Evolutionary conservation across 64 coral and sea anemone species (phyloP).

Genomic region (Stichodactyla helianthus): DNA sequence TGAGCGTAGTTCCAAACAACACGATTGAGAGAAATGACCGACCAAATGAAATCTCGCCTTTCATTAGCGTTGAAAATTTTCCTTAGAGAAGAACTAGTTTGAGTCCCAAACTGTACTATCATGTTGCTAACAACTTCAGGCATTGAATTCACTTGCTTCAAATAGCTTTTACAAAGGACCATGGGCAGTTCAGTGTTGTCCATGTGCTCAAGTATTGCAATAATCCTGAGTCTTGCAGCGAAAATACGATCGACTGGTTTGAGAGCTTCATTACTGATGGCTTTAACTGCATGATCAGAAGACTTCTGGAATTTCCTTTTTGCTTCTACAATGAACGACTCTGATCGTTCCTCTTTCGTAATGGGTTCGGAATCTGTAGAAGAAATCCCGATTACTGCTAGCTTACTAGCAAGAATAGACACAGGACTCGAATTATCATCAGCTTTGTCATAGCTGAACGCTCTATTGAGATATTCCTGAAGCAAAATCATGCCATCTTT

Average conservation of each 20-base stretch:
- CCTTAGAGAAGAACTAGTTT: neutral
- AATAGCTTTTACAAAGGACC: constrained; percentile 30
- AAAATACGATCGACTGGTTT: constrained; percentile 31
- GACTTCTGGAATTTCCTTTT: constrained; percentile 43
- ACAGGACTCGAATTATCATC: neutral
- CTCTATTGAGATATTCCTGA: neutral
- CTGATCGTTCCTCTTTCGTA: neutral
- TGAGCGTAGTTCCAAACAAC: constrained; percentile 11
- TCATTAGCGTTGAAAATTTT: constrained; percentile 22
- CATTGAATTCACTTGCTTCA: constrained; percentile 42
- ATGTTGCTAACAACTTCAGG: constrained; percentile 25
- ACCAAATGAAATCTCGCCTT: neutral
- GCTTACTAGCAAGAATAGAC: neutral
- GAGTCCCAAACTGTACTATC: neutral
- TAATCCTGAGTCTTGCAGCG: constrained; percentile 46
- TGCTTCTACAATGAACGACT: neutral
- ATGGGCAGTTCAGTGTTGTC: constrained; percentile 32
- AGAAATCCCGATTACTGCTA: neutral
- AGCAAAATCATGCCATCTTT: constrained; percentile 50
- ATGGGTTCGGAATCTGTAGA: neutral
- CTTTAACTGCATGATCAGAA: constrained; percentile 30
- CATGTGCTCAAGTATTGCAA: constrained; percentile 42
- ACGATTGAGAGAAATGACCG: constrained; percentile 26
- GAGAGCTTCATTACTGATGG: constrained; percentile 61
- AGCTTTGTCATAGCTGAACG: neutral